Base-by-base conservation (phyloP, 2,888 invertebrate genomes). In the Xestobium rufovillosum region DNA sequence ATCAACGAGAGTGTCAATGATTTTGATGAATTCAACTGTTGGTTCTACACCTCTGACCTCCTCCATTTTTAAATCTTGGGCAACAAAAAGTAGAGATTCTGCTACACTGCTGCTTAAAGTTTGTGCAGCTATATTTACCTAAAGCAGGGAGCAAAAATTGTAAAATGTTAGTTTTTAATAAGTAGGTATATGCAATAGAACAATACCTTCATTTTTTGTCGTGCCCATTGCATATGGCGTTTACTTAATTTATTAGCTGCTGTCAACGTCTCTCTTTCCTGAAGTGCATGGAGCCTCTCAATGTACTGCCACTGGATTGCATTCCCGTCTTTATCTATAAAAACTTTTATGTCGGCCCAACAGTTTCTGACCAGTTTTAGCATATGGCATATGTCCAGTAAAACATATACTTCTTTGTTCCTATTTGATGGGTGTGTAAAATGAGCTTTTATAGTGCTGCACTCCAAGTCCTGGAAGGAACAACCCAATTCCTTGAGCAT, bases 191-290 rank as follows among this genome's bases (percentile, higher is more conserved):
- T n/a, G 12, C 2, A 6, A 32, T 9, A 19, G 19, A 16, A 32
- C 26, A 23, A 36, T 27, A 47, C 44, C 34, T 47, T 45, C 45
- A 47, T 43, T 41, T 37, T 43, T 31, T 39, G 41, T 33, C 35
- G 36, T 23, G 29, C n/a, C 38, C 43, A 45, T 23, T 47, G 14
- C n/a, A 47, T 37, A 14, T 47, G 43, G 6, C 31, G 10, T 26
- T 17, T 36, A 15, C 31, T 43, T 23, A 43, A 29, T 34, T 42
- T 43, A 26, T 39, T 47, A 8, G 27, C 43, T 8, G 43, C 6
- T 13, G 12, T 14, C 3, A 35, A 34, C 3, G 11, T 17, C 26
- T 42, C 37, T n/a, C 31, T 9, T 14, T 46, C 39, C 42, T 46
- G 41, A 4, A 44, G 16, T 10, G 27, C 12, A 34, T 40, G 26